phyloP scores from a whole-genome alignment of 2,888 invertebrate species.

The Rhopalosiphum nymphaeae region DNA sequence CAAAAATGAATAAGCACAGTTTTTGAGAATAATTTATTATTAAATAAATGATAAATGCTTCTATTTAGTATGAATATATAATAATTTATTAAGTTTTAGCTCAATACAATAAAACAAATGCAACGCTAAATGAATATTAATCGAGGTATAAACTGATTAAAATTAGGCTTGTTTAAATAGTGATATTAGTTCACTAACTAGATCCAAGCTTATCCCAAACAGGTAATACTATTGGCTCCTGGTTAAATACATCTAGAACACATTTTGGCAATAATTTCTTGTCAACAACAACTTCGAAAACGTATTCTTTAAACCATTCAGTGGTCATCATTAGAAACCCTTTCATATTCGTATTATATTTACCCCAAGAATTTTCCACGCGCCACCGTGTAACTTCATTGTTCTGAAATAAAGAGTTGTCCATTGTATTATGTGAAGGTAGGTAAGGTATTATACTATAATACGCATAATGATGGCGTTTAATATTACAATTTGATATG shows the following conservation, averaged over 20 bases:
- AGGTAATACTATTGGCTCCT: conserved; percentile 83
- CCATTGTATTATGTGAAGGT: background rate
- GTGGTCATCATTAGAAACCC: conserved; percentile 84
- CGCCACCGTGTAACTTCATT: conserved; percentile 82
- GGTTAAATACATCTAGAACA: conserved; percentile 81
- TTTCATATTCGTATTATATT: conserved; percentile 77
- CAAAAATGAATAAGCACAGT: background rate
- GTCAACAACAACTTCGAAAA: conserved; percentile 90
- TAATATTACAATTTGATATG: background rate
- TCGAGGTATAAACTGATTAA: background rate
- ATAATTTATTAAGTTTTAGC: background rate
- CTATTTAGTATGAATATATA: background rate
- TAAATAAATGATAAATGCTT: background rate
- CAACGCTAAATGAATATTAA: background rate
- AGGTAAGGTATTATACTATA: background rate
- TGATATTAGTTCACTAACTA: background rate
- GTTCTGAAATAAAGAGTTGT: conserved; percentile 66
- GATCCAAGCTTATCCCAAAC: conserved; percentile 95
- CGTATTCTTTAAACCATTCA: conserved; percentile 90
- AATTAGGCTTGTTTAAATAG: background rate
- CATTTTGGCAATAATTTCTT: conserved; percentile 83
- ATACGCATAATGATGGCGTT: background rate
- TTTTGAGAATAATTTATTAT: background rate
- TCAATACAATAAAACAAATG: background rate
- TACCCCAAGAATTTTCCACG: conserved; percentile 94